Evolutionary conservation across 2,888 invertebrate genomes (phyloP).

Genomic region (Coelopa pilipes): DNA sequence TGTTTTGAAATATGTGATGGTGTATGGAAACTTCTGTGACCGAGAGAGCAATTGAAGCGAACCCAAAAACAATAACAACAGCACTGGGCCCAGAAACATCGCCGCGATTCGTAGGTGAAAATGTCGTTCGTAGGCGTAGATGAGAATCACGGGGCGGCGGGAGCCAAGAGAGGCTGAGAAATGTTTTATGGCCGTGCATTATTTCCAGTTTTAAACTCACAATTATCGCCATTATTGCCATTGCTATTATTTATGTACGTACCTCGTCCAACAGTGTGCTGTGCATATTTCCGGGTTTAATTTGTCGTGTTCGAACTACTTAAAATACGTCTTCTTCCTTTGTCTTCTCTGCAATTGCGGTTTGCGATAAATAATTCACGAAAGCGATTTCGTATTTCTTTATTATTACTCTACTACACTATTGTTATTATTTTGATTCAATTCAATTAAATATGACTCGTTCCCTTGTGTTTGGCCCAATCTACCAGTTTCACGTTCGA

Average conservation of each 20-base stretch:
- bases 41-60: no score
- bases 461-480: constrained; percentile 35
- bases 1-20: no score
- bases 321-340: constrained; percentile 6
- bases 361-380: neutral
- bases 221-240: no score
- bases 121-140: no score
- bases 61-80: no score
- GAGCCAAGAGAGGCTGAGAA: no score
- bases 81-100: no score
- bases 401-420: constrained; percentile 24
- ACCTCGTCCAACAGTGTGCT: constrained; percentile 62
- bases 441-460: constrained; percentile 36
- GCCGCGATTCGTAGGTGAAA: no score
- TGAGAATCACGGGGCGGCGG: no score
- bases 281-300: constrained; percentile 53
- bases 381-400: constrained; percentile 5
- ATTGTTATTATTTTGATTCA: constrained; percentile 30
- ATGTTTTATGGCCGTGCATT: no score
- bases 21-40: no score
- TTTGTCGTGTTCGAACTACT: constrained; percentile 13
- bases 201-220: neutral
- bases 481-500: constrained; percentile 51
- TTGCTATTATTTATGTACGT: constrained; percentile 39
- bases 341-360: neutral